A percentile compares a stretch with the other conserved stretches of the same genome.
Conservation (phyloP, 2,113 vertebrate species). For the Hippotragus niger region DNA sequence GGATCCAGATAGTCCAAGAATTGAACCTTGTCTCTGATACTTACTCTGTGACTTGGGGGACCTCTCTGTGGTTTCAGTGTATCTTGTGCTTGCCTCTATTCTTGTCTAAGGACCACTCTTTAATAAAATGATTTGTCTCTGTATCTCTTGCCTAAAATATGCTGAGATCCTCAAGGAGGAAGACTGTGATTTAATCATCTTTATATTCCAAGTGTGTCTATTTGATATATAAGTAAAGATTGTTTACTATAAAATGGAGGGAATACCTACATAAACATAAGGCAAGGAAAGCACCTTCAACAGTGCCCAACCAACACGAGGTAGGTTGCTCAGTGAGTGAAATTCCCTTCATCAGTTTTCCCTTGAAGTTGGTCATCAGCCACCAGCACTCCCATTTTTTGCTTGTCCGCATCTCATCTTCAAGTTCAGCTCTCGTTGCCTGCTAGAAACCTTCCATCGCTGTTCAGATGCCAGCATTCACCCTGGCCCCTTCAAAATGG, state of each 20-base stretch:
- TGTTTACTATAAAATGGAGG: not conserved
- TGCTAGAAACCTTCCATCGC: not conserved
- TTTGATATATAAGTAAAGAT: conserved; percentile 25
- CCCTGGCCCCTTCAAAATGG: not conserved
- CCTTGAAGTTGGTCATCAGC: not conserved
- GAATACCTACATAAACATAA: not conserved
- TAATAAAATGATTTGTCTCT: not conserved
- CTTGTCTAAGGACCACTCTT: not conserved
- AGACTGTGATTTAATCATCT: not conserved
- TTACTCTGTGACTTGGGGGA: not conserved
- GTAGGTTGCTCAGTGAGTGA: not conserved
- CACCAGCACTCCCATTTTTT: not conserved
- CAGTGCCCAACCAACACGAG: not conserved
- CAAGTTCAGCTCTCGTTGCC: not conserved
- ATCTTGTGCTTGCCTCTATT: not conserved
- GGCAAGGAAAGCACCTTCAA: not conserved
- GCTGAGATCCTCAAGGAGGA: not conserved
- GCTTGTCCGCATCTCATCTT: not conserved
- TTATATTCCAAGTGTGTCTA: not conserved
- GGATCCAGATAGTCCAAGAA: not conserved
- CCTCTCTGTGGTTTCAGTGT: not conserved
- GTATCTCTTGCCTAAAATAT: not conserved
- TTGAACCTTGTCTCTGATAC: not conserved
- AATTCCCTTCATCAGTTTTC: not conserved
- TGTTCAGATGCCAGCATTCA: not conserved